Evolutionary conservation across 2,113 vertebrate species (phyloP).

Genomic region (Pseudois nayaur): DNA sequence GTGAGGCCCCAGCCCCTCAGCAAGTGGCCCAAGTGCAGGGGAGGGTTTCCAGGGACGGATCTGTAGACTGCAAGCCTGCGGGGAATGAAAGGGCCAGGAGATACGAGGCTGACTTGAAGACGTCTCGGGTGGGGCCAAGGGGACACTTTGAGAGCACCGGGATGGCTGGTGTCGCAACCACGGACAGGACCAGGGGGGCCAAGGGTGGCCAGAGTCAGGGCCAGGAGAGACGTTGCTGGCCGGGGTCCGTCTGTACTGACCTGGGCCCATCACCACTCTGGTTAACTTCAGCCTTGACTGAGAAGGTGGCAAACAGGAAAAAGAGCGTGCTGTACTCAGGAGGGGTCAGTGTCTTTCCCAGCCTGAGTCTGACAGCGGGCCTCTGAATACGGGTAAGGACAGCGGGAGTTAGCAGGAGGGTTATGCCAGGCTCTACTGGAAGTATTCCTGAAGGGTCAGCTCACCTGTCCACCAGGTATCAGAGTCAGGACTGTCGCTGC

Average conservation of each 20-base stretch:
- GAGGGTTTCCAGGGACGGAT: fast-evolving
- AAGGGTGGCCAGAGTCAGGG: fast-evolving
- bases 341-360: neutral
- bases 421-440: fast-evolving
- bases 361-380: neutral
- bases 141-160: fast-evolving
- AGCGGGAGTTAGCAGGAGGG: fast-evolving
- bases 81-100: neutral
- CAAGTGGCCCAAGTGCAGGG: fast-evolving
- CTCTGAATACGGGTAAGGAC: fast-evolving
- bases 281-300: neutral
- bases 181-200: fast-evolving
- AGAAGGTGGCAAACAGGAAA: fast-evolving
- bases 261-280: neutral
- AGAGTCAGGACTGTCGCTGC: fast-evolving
- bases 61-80: fast-evolving
- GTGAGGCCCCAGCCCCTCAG: neutral
- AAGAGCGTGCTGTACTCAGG: fast-evolving
- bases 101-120: too few relatives aligned
- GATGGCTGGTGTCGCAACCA: too few relatives aligned
- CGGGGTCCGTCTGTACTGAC: fast-evolving
- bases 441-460: fast-evolving
- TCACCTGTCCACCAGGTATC: neutral
- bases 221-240: neutral
- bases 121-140: too few relatives aligned